Conservation (phyloP, 2,113 vertebrate species). For the Halichoeres trimaculatus region DNA sequence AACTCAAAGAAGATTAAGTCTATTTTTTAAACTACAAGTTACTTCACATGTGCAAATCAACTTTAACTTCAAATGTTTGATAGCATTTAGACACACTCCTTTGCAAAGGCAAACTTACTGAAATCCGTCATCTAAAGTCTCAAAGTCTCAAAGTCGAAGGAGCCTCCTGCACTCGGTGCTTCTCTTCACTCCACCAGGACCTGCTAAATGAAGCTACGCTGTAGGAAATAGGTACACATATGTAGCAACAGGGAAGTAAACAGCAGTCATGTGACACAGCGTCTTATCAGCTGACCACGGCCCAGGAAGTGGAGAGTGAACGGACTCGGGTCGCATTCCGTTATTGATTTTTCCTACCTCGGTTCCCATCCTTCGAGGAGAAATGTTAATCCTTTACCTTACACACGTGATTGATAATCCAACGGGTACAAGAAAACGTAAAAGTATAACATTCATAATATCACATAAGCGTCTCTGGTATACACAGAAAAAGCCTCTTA, state of each 20-base stretch:
- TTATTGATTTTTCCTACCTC: neutral
- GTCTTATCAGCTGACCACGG: conserved; percentile 29
- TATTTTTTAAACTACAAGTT: neutral
- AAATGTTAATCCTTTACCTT: too few relatives aligned
- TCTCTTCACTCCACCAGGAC: neutral
- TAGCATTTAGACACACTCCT: too few relatives aligned
- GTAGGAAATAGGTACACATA: neutral
- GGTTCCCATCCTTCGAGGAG: too few relatives aligned
- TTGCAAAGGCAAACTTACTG: conserved; percentile 19
- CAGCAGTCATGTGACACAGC: conserved; percentile 1
- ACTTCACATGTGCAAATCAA: neutral
- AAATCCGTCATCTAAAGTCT: neutral
- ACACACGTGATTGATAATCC: too few relatives aligned
- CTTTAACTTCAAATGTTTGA: neutral
- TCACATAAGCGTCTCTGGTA: too few relatives aligned
- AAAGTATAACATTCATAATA: too few relatives aligned
- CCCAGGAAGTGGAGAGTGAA: neutral
- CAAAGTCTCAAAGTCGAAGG: neutral
- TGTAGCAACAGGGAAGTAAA: neutral
- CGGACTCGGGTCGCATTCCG: neutral
- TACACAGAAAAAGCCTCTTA: too few relatives aligned
- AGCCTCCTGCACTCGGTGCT: neutral
- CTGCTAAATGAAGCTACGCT: accelerated
- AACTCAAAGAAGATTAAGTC: too few relatives aligned
- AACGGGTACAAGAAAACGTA: too few relatives aligned